Evolutionary conservation across 2,797 vertebrate species (phyloP).

Genomic region (Coregonus sp.): DNA sequence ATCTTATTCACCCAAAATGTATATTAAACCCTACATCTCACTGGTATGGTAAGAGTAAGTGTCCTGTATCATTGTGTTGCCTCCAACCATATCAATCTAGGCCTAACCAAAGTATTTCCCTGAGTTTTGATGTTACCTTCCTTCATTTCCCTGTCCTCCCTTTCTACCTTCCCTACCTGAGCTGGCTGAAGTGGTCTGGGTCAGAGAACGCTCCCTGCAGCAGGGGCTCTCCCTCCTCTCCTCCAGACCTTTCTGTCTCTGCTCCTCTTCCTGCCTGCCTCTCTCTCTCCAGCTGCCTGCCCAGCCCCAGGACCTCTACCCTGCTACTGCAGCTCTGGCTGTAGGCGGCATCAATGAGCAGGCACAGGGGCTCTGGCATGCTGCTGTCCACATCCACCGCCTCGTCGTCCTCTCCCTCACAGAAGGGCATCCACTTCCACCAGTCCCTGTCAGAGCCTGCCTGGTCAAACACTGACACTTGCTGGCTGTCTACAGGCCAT

Average conservation of each 20-base stretch:
- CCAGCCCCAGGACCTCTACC: slow-evolving; percentile 7
- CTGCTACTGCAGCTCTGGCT: slow-evolving; percentile 4
- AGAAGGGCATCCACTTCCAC: slow-evolving; percentile 13
- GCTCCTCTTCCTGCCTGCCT: slow-evolving; percentile 23
- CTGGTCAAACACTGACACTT: slow-evolving; percentile 62
- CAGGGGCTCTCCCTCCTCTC: background rate
- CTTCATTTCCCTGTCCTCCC: slow-evolving; percentile 9
- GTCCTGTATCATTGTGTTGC: background rate
- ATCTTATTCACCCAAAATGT: background rate
- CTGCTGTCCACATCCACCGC: slow-evolving; percentile 12
- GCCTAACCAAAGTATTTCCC: background rate
- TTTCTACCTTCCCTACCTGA: slow-evolving; percentile 15
- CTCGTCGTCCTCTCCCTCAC: slow-evolving; percentile 27
- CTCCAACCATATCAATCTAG: background rate
- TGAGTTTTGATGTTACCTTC: background rate
- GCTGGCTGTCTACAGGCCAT: slow-evolving; percentile 33
- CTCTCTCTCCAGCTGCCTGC: slow-evolving; percentile 18
- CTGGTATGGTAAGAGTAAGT: background rate
- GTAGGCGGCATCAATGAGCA: slow-evolving; percentile 29
- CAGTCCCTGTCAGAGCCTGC: slow-evolving; percentile 4
- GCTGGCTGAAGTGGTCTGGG: background rate
- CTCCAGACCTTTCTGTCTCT: slow-evolving; percentile 18
- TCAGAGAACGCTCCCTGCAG: background rate
- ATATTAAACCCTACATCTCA: background rate
- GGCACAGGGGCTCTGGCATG: slow-evolving; percentile 20